Base-by-base conservation (phyloP, 1,140 invertebrate genomes). In the Metaphire vulgaris region DNA sequence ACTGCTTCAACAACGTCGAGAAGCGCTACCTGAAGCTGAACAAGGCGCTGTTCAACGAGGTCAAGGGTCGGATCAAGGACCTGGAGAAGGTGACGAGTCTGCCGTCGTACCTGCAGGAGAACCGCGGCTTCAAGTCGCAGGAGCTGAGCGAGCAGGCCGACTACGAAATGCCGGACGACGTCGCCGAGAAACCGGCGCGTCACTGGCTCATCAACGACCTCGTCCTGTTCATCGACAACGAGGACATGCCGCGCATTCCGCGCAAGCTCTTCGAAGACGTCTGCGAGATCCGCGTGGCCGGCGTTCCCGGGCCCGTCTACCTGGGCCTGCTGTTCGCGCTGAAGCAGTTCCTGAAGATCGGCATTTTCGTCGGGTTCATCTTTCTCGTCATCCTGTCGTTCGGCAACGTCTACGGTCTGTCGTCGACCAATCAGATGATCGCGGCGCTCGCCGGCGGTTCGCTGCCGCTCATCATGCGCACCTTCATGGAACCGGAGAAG, bases 301-400 rank as follows among this genome's bases (percentile, higher is more conserved):
- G 84, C 29, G 82, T 82, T 6, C 84, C 84, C 2, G 84, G 84
- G 2, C 83, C 83, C 0, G 83, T 85, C 6, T 85, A 84, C 74
- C 76, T 82, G 6, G 83, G 83, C 72, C 80, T 85, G 14, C 78
- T 85, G 14, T 75, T 81, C 31, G 84, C 84, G 31, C 83, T 83
- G 2, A 82, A 83, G 28, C 83, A 85, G 74, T 85, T 85, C 76
- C 79, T 83, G 33, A 83, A 82, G 21, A 85, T 85, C 72, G 83
- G 84, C 6, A 77, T 83, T 12, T 85, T 85, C 76, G 74, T 85
- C 0, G 81, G 83, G 74, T 85, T 85, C 79, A 83, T 85, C 14
- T 84, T 84, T 81, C 82, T 85, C 33, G 83, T 85, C 30, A 83
- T 85, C 6, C 82, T 85, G 81, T 83, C 84, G 1, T 85, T 85